These are phyloP conservation scores for Poeciliopsis turneri DNA, from an alignment of 2,797 vertebrate species.

Conservation along the genomic window DNA sequence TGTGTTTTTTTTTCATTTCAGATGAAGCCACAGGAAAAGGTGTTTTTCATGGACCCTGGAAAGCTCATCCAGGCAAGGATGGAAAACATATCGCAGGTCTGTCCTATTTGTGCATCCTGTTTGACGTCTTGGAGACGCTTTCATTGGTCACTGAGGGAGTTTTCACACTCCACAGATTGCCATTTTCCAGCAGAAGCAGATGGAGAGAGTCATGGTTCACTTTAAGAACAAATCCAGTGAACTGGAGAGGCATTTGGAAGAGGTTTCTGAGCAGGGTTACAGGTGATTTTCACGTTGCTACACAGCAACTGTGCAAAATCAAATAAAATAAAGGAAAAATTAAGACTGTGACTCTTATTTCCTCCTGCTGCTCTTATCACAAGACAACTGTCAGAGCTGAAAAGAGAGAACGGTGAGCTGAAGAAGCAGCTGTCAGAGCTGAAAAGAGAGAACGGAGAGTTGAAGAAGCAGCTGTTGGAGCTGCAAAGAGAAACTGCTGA, in stretches of 20 bases:
- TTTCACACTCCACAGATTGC: conserved; percentile 80
- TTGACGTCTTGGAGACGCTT: not conserved
- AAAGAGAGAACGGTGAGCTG: conserved; percentile 83
- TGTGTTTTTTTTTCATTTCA: conserved; percentile 61
- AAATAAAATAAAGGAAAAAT: not conserved
- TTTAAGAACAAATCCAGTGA: conserved; percentile 81
- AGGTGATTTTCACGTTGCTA: conserved; percentile 63
- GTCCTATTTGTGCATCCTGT: conserved; percentile 23
- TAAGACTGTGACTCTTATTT: not conserved
- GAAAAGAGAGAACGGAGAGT: conserved; percentile 82
- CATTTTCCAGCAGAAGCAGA: conserved; percentile 85
- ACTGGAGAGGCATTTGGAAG: conserved; percentile 80
- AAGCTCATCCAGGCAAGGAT: conserved; percentile 82
- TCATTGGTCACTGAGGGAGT: not conserved
- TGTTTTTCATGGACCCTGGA: conserved; percentile 86
- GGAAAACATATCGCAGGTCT: conserved; percentile 85
- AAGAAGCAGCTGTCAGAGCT: conserved; percentile 82
- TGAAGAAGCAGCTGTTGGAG: conserved; percentile 83
- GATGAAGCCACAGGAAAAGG: conserved; percentile 88
- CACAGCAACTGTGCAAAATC: conserved; percentile 11
- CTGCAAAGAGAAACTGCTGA: conserved; percentile 84
- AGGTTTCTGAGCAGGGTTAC: conserved; percentile 74
- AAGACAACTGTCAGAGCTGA: conserved; percentile 84
- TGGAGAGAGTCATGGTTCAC: conserved; percentile 79
- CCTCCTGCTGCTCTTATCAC: conserved; percentile 34